Percentiles rank a stretch among this genome's conserved stretches.
Conservation (phyloP, 2,797 vertebrate species). For the Trematomus bernacchii region DNA sequence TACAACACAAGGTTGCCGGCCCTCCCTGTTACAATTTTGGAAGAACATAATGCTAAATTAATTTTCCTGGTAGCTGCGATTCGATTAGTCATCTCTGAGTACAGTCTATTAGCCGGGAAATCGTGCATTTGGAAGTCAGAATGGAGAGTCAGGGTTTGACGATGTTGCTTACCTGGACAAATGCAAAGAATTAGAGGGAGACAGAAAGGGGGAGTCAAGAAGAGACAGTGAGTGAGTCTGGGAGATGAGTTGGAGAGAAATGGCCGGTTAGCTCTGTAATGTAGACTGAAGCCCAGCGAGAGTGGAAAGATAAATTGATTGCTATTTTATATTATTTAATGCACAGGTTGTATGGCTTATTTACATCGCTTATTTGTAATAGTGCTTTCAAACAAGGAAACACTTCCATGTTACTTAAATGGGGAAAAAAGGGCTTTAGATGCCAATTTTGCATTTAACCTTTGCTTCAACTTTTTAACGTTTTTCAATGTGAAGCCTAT, state of each 20-base stretch:
- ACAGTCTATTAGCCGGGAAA: slow-evolving; percentile 73
- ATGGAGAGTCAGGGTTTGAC: slow-evolving; percentile 43
- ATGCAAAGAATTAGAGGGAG: neutral
- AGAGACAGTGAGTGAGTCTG: slow-evolving; percentile 28
- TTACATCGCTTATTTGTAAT: neutral
- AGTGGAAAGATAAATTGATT: slow-evolving; percentile 44
- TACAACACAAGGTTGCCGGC: slow-evolving; percentile 75
- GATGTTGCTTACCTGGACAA: slow-evolving; percentile 40
- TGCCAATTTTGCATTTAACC: neutral
- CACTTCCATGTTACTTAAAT: neutral
- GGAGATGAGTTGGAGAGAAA: slow-evolving; percentile 41
- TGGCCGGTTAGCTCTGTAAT: slow-evolving; percentile 32
- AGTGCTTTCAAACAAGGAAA: neutral
- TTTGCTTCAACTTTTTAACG: neutral
- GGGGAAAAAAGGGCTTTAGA: neutral
- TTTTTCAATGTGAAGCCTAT: neutral
- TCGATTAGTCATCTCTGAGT: slow-evolving; percentile 77
- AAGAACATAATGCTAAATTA: slow-evolving; percentile 77
- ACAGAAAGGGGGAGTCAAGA: neutral
- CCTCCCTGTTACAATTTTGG: slow-evolving; percentile 75
- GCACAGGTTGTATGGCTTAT: too few relatives aligned
- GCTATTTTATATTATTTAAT: neutral
- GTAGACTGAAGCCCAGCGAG: slow-evolving; percentile 21
- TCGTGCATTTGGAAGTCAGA: slow-evolving; percentile 62
- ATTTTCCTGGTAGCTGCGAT: slow-evolving; percentile 75